Evolutionary conservation across 2,888 invertebrate genomes (phyloP), one percentile per base, ranked within the genome.

Genomic region (Punctoribates punctum): DNA sequence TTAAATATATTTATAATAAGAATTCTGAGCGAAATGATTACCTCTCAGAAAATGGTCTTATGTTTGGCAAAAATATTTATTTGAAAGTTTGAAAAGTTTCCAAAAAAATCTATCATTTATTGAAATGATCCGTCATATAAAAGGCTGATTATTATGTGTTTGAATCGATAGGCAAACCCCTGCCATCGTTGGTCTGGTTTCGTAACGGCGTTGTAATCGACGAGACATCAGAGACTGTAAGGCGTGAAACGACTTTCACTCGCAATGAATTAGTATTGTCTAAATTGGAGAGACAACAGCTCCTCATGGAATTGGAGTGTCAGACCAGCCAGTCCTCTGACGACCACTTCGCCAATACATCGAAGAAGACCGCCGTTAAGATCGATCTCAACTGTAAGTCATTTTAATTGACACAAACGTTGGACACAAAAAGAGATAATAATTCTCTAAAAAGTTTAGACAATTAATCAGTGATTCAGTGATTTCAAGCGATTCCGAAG

Each of bases 251-350:
- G 23, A 46, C 72, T 42, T 25, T 46, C 20, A 25, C 20, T 46
- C 67, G 67, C 23, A 72, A 72, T 72, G 42, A 72, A 46, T 72
- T 72, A 48, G 38, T 20, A 46, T 46, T 72, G 46, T 25, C 72
- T 27, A 72, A 72, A 46, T 46, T 72, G 46, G 67, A 38, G 11
- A 46, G 72, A 20, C 46, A 72, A 25, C 46, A 72, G 20, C 46
- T 72, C 46, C 72, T 72, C 46, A 72, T 72, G 72, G 72, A 72
- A 72, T 72, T 72, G 46, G 17, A 6, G 20, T 72, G 72, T 72
- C 72, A 46, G 42, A 42, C 72, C 42, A 72, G 46, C 38, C 65
- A 62, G 29, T 23, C 25, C 57, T 57, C 57, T 27, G 27, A 46
- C 23, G 25, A 34, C 72, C 20, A 46, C 23, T 42, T 25, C 11